A percentile compares a stretch with the other conserved stretches of the same genome.
phyloP scores from a whole-genome alignment of 2,888 invertebrate species.

The Tineola bisselliella region DNA sequence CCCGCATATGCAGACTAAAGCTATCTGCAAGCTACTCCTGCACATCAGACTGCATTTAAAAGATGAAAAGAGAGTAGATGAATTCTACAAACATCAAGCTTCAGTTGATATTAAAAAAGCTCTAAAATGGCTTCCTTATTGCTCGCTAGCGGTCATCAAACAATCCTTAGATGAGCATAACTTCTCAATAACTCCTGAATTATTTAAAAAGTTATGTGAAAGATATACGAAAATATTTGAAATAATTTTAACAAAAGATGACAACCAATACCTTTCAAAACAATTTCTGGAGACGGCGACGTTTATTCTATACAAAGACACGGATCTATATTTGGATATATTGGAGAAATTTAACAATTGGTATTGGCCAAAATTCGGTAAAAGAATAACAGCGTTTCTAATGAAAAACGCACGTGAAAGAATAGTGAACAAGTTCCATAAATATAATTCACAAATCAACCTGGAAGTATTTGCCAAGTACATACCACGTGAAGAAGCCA shows the following conservation, averaged over 20 bases:
- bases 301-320: constrained; percentile 14
- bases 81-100: constrained; percentile 36
- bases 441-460: constrained; percentile 28
- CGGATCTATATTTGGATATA: constrained; percentile 28
- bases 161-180: constrained; percentile 25
- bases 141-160: constrained; percentile 33
- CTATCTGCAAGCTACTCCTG: constrained; percentile 36
- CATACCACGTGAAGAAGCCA: constrained; percentile 31
- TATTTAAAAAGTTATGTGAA: constrained; percentile 34
- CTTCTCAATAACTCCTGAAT: constrained; percentile 18
- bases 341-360: constrained; percentile 20
- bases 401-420: constrained; percentile 33
- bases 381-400: constrained; percentile 30
- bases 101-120: constrained; percentile 21
- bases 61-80: constrained; percentile 35
- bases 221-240: constrained; percentile 25
- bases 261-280: background rate
- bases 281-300: background rate
- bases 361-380: constrained; percentile 23
- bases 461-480: constrained; percentile 36
- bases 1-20: constrained; percentile 39
- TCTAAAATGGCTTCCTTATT: constrained; percentile 41
- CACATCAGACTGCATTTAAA: constrained; percentile 36
- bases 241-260: constrained; percentile 16
- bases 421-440: constrained; percentile 29